Base-by-base conservation (phyloP, 2,113 vertebrate species). In the Marmota monax region DNA sequence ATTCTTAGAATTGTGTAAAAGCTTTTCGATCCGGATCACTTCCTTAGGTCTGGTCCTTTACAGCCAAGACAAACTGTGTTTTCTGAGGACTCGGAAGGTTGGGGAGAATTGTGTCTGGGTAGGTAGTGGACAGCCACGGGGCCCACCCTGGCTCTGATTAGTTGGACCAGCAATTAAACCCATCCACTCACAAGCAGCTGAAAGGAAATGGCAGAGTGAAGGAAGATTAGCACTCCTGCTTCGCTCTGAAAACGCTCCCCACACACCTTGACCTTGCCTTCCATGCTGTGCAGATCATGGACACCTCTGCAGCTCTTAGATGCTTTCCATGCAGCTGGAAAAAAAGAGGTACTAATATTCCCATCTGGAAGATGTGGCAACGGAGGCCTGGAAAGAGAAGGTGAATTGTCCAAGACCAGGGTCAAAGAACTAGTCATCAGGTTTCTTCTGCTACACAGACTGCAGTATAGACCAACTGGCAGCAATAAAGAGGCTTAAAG, bases 11-110 rank as follows among this genome's bases (percentile, higher is more conserved):
- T 78, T 83, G 93, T 37, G 53, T 67, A 83, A 96, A 93, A 96
- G 92, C 72, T 92, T 88, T 84, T 67, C 48, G 2, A 39, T 82
- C 86, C n/a, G 45, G 94, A 80, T 95, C 85, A 84, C 93, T 97
- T 96, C 94, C 95, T 84, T 76, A 80, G 84, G 56, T n/a, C 93
- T 86, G 83, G 83, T 67, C 88, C 91, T 16, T 86, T 76, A 56
- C 16, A 51, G 97, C 94, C 97, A 96, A 97, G 86, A 96, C 84
- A 95, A 94, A 94, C 72, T 94, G 29, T 45, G 42, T 45, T 87
- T 94, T 97, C 97, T 72, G 92, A 72, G 82, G 83, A 48, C 79
- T 45, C 67, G 84, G 90, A 93, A 89, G 85, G 84, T 80, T 42
- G 34, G 42, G 45, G 85, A 88, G 90, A 92, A 80, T 78, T 92